A percentile compares a stretch with the other conserved stretches of the same genome.
phyloP scores from a whole-genome alignment of 2,888 invertebrate genomes.

The Epinotia nisella region DNA sequence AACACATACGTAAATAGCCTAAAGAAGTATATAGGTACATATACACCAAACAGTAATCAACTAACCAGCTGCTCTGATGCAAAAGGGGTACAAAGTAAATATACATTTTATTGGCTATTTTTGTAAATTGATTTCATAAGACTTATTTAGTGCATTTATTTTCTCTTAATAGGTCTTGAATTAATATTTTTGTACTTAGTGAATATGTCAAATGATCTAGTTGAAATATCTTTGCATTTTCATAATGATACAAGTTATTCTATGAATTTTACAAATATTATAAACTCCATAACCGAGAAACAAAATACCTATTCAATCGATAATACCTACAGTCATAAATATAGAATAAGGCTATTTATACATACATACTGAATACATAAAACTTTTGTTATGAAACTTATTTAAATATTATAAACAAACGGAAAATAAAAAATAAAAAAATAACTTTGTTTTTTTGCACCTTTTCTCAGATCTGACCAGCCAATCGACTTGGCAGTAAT shows the following conservation, averaged over 20 bases:
- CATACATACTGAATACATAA: constrained; percentile 70
- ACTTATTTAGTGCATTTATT: constrained; percentile 52
- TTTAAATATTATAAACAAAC: constrained; percentile 83
- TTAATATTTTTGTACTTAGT: constrained; percentile 84
- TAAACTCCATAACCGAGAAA: constrained; percentile 67
- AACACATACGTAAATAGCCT: constrained; percentile 45
- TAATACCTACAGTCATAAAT: constrained; percentile 74
- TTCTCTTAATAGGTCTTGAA: constrained; percentile 72
- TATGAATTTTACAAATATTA: constrained; percentile 59
- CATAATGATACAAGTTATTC: constrained; percentile 54
- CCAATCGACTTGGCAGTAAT: background rate
- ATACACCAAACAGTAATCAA: constrained; percentile 49
- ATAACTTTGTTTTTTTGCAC: constrained; percentile 44
- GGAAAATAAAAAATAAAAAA: constrained; percentile 80
- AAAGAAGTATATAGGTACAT: constrained; percentile 46
- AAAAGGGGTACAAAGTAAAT: constrained; percentile 77
- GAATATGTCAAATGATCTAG: constrained; percentile 66
- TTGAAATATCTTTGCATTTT: constrained; percentile 61
- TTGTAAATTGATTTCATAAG: constrained; percentile 65
- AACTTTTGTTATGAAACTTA: constrained; percentile 83
- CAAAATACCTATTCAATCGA: constrained; percentile 68
- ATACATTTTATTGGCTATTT: constrained; percentile 73
- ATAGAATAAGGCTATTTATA: constrained; percentile 83
- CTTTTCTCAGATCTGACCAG: background rate
- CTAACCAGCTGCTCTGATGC: constrained; percentile 81